phyloP scores from a whole-genome alignment of 2,797 vertebrate genomes.

The Hipposideros larvatus region DNA sequence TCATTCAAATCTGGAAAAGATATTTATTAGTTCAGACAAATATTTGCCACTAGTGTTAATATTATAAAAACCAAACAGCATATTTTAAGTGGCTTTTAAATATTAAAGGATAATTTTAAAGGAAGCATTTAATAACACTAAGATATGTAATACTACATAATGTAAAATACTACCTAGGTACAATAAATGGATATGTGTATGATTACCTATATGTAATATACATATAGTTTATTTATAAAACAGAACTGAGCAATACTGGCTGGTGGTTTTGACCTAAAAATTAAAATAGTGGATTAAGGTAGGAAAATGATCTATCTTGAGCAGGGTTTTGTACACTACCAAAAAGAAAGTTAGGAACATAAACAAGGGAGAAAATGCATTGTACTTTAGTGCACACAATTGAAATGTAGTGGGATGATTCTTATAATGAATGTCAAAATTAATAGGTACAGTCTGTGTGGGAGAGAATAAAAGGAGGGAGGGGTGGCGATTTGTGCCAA shows the following conservation, averaged over 20 bases:
- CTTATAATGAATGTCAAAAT: constrained; percentile 67
- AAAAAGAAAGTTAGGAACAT: constrained; percentile 9
- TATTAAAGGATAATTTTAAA: neutral
- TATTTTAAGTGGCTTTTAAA: constrained; percentile 53
- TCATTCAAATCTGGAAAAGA: neutral
- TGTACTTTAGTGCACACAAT: constrained; percentile 65
- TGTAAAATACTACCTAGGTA: neutral
- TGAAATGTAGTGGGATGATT: constrained; percentile 60
- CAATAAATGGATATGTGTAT: neutral
- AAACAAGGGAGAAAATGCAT: constrained; percentile 55
- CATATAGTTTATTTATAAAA: constrained; percentile 48
- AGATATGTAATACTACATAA: neutral
- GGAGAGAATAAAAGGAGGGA: constrained; percentile 66
- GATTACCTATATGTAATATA: neutral
- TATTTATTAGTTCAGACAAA: constrained; percentile 50
- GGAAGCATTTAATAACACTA: neutral
- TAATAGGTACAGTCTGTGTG: constrained; percentile 35
- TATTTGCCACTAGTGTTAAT: constrained; percentile 45
- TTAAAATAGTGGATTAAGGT: constrained; percentile 35
- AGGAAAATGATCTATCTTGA: constrained; percentile 52
- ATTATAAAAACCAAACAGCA: constrained; percentile 10
- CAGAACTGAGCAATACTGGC: neutral
- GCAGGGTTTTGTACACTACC: neutral
- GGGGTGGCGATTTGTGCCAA: constrained; percentile 47
- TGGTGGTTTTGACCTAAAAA: constrained; percentile 54